phyloP scores from a whole-genome alignment of 1,140 invertebrate genomes.

The Plectrocnemia conspersa region DNA sequence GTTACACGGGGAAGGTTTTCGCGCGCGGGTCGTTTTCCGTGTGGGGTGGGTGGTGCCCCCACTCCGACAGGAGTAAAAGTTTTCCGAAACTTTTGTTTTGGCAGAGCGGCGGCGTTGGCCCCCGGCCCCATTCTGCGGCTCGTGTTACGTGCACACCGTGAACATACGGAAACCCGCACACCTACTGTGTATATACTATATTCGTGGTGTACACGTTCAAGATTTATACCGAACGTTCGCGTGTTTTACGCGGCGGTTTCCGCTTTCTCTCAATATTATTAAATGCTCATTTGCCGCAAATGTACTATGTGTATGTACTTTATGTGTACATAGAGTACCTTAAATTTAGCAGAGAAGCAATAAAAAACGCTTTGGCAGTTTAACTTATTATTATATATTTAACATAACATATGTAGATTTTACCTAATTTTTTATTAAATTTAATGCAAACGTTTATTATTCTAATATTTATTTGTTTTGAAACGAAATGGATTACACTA shows the following conservation, averaged over 20 bases:
- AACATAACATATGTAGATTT: too few species aligned
- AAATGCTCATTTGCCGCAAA: conserved; percentile 19
- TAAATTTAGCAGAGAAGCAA: too few species aligned
- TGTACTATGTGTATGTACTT: too few species aligned
- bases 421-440: too few species aligned
- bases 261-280: conserved; percentile 7
- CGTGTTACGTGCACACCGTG: background rate
- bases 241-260: conserved; percentile 16
- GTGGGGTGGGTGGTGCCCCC: background rate
- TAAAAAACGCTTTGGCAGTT: too few species aligned
- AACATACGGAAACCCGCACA: background rate
- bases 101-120: conserved; percentile 21
- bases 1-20: conserved; percentile 25
- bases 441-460: too few species aligned
- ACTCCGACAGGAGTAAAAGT: conserved; percentile 29
- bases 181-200: background rate
- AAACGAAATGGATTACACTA: too few species aligned
- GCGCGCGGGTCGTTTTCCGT: background rate
- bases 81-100: conserved; percentile 35
- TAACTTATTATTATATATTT: too few species aligned
- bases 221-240: conserved; percentile 20
- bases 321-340: too few species aligned
- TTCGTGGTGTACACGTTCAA: conserved; percentile 3
- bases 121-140: conserved; percentile 10
- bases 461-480: too few species aligned